Percentiles rank a stretch among this genome's conserved stretches.
Conservation (phyloP, 2,113 vertebrate species). For the Daphoenositta chrysoptera region DNA sequence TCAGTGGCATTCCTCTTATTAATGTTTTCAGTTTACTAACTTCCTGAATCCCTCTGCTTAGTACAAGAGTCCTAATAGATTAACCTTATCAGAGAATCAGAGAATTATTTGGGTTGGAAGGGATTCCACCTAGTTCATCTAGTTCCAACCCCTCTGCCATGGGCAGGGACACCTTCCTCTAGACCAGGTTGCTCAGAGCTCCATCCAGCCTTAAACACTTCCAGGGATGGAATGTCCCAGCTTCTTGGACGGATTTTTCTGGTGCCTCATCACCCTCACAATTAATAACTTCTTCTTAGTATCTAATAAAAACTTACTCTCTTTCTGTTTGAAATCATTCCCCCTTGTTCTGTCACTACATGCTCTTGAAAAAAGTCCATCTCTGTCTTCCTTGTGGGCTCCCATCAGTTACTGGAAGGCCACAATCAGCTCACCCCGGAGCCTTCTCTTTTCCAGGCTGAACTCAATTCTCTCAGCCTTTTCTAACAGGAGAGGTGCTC, state of each 20-base stretch:
- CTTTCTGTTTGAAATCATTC: not conserved
- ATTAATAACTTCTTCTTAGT: not conserved
- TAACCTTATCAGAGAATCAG: not conserved
- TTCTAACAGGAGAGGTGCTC: not conserved
- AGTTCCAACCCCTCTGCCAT: not conserved
- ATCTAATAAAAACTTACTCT: not conserved
- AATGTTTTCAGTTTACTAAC: not conserved
- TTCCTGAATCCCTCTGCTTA: not conserved
- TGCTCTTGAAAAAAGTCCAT: not conserved
- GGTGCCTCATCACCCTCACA: accelerated
- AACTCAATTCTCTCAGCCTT: not conserved
- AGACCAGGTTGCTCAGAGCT: not conserved
- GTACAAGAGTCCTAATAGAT: not conserved
- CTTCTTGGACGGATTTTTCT: not conserved
- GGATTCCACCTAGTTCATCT: not conserved
- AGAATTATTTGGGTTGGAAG: not conserved
- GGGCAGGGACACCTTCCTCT: not conserved
- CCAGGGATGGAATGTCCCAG: not conserved
- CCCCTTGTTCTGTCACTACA: not conserved
- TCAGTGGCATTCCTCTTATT: not conserved
- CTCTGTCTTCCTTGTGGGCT: not conserved
- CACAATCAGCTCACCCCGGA: not conserved
- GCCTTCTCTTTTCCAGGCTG: not conserved
- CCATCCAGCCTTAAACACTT: not conserved
- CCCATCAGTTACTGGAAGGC: not conserved